These are phyloP conservation scores for Conomelus anceps DNA, from an alignment of 2,888 invertebrate species.

Conservation along the genomic window DNA sequence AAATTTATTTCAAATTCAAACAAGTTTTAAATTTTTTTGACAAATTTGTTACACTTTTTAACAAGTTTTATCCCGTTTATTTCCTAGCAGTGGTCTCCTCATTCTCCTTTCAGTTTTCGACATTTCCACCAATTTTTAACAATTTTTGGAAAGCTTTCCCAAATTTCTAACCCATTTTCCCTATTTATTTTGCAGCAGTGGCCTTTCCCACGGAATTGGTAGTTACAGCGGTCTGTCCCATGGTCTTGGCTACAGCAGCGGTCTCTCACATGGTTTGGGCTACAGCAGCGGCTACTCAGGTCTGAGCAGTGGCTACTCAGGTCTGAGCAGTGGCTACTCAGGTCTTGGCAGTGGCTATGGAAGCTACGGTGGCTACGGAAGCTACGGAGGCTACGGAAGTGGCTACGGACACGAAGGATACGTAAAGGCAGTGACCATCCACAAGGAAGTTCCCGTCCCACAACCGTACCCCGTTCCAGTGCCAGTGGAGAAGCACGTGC, in stretches of 20 bases:
- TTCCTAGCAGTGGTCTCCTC: too few relatives aligned
- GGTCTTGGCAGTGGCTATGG: conserved; percentile 25
- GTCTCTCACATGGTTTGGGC: conserved; percentile 12
- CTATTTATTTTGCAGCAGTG: neutral
- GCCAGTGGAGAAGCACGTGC: conserved; percentile 34
- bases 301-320: neutral
- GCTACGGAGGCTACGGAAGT: conserved; percentile 9
- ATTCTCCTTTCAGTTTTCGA: too few relatives aligned
- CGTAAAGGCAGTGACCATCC: conserved; percentile 33
- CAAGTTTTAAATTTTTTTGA: too few relatives aligned
- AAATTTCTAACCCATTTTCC: neutral
- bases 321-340: neutral
- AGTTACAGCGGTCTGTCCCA: neutral
- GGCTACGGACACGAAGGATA: conserved; percentile 23
- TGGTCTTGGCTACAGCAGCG: conserved; percentile 15
- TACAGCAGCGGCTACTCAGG: neutral
- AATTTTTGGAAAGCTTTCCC: too few relatives aligned
- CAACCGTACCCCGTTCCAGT: conserved; percentile 37
- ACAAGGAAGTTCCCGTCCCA: conserved; percentile 33
- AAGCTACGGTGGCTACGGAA: too few relatives aligned
- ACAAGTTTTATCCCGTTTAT: too few relatives aligned
- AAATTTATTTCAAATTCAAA: too few relatives aligned
- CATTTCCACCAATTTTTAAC: too few relatives aligned
- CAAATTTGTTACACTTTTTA: too few relatives aligned
- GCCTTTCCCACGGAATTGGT: neutral